Base-by-base conservation (phyloP, 2,113 vertebrate genomes). In the Anolis sagrei region DNA sequence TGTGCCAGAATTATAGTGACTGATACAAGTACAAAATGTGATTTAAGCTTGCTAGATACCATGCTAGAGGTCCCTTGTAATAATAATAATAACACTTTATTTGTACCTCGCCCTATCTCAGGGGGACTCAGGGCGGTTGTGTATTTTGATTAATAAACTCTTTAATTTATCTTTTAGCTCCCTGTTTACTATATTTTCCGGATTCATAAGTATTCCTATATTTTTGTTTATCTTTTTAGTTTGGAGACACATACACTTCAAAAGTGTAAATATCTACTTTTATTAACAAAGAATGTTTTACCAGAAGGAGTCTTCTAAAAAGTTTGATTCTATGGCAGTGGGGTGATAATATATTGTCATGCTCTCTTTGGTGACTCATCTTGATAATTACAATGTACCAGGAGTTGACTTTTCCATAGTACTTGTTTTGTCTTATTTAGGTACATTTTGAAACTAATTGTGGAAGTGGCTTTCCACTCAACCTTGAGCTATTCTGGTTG, bases 361-460 rank as follows among this genome's bases (percentile, higher is more conserved):
- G 68, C 34, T 79, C 54, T 83, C 5, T 84, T 69, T 80, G 54
- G 39, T 86, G 84, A 86, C 36, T 79, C 84, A 86, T 64, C 69
- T 29, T 74, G 74, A 62, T 86, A 86, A 80, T 86, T 74, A 74
- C n/a, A 64, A 54, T 48, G 69, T 80, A 70, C 84, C 79, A 5
- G 54, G 58, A 44, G 54, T 74, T 86, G 69, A 74, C 77, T 81
- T 80, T 86, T 70, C n/a, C 61, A 66, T 34, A 80, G 84, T 34
- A 74, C 64, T 73, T 86, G 69, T 75, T 86, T 75, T 80, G 69
- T 21, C 54, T 66, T 86, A 74, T 64, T 75, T 80, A 34, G 69
- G 69, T 86, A 86, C n/a, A 74, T 80, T 72, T 48, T 73, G 77
- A 34, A 86, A 80, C 39, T 74, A 74, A 80, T 80, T 74, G 58